Percentiles rank a stretch among this genome's conserved stretches.
These are phyloP conservation scores for Leptocoma aspasia DNA, from an alignment of 2,113 vertebrate genomes.

Conservation along the genomic window DNA sequence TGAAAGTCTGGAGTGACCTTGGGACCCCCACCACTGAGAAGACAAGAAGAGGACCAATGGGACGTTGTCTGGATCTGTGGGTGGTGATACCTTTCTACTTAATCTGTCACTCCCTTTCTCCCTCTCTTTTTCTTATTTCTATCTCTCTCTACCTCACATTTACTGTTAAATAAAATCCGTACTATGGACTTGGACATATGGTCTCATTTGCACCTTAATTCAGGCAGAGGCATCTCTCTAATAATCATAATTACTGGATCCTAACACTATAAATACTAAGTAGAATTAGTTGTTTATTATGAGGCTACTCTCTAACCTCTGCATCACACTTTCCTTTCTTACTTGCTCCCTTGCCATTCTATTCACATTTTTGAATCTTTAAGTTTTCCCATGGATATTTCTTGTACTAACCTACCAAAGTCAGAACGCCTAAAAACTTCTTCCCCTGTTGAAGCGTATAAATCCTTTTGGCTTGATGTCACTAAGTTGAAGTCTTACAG, in stretches of 20 bases:
- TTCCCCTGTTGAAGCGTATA: background rate
- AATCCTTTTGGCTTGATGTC: background rate
- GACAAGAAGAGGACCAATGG: background rate
- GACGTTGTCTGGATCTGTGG: background rate
- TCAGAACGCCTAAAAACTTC: background rate
- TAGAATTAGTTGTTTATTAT: background rate
- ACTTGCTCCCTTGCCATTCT: background rate
- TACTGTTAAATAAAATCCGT: background rate
- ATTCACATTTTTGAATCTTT: background rate
- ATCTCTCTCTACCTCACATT: background rate
- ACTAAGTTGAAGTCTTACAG: background rate
- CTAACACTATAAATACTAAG: background rate
- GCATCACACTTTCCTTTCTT: background rate
- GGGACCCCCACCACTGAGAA: background rate
- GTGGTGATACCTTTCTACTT: background rate
- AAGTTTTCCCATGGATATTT: background rate
- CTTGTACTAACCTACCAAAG: background rate
- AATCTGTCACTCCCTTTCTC: background rate
- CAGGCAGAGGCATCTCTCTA: background rate
- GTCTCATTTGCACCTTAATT: background rate
- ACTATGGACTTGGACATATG: background rate
- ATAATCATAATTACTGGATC: background rate
- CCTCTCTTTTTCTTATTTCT: background rate
- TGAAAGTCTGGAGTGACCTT: background rate
- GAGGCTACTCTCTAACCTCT: background rate